Evolutionary conservation across 2,113 vertebrate species (phyloP), one percentile per base, ranked within the genome.

Genomic region (Sakesphorus luctuosus): DNA sequence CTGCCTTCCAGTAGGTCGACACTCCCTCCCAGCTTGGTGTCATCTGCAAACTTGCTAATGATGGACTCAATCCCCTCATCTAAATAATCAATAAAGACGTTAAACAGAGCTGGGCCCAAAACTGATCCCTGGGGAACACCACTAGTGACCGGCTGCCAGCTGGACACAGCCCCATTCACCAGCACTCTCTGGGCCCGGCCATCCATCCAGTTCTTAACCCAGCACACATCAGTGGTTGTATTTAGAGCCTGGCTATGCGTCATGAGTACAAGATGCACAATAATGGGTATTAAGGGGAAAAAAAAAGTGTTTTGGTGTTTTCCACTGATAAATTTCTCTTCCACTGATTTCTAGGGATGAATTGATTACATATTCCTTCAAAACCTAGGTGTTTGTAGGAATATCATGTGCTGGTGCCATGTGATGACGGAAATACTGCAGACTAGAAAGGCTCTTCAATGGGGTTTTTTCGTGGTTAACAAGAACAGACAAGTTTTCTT

Each of bases 371-470:
- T 56, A 93, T 94, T 95, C 92, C 74, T 86, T 95, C 84, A 92
- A 63, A 94, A 80, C 87, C 16, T 52, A 78, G 38, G 82, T 87
- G 24, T 95, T 97, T 83, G 76, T 46, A 97, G 92, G 58, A 94
- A 75, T 88, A 97, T 71, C 80, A 89, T 83, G 56, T 90, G 63
- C 90, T 95, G 89, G 88, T 92, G 93, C 35, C 53, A 73, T 38
- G n/a, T 2, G 2, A 95, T 93, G 78, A 92, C 78, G 94, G 96
- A 97, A 83, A 84, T 84, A 61, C 93, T 94, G 91, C 78, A 95
- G 55, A 94, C 74, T 97, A 96, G 86, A 97, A 97, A 97, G 78
- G 55, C 81, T 91, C 67, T 97, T 91, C 55, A 67, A 1, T 58
- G 38, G 1, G 10, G 65, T 97, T 96, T 96, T 97, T 95, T 84